Percentiles rank a stretch among this genome's conserved stretches.
phyloP scores from a whole-genome alignment of 2,113 vertebrate genomes.

The Rhinolophus sinicus region DNA sequence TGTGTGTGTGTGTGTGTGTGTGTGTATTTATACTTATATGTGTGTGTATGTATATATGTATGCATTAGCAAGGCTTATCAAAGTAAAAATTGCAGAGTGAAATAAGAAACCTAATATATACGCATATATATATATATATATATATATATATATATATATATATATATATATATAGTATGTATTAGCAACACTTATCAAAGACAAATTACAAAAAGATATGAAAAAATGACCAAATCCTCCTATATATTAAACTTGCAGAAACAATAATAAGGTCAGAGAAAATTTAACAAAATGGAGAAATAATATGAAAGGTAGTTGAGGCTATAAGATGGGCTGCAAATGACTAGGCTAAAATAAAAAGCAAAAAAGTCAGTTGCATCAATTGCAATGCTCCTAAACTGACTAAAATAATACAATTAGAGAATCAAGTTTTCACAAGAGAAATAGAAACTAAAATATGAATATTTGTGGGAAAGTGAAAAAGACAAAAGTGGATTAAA shows the following conservation, averaged over 20 bases:
- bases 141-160: neutral
- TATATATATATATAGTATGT: neutral
- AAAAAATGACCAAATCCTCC: neutral
- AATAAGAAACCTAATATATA: neutral
- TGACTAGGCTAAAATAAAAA: neutral
- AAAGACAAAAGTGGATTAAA: neutral
- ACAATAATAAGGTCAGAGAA: neutral
- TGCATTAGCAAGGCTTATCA: neutral
- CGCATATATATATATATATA: neutral
- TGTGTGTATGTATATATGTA: neutral
- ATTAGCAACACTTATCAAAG: neutral
- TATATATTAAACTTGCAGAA: neutral
- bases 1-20: neutral
- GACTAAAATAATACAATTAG: neutral
- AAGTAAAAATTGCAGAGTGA: neutral
- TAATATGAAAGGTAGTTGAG: neutral
- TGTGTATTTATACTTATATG: neutral
- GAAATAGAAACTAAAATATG: neutral
- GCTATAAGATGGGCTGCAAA: neutral
- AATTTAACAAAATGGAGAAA: neutral
- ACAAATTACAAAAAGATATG: neutral
- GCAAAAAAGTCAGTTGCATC: neutral
- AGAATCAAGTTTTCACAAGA: neutral
- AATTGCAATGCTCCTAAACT: neutral
- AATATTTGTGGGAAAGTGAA: neutral